Evolutionary conservation across 2,797 vertebrate genomes (phyloP).

Genomic region (Steatocranus sp.): DNA sequence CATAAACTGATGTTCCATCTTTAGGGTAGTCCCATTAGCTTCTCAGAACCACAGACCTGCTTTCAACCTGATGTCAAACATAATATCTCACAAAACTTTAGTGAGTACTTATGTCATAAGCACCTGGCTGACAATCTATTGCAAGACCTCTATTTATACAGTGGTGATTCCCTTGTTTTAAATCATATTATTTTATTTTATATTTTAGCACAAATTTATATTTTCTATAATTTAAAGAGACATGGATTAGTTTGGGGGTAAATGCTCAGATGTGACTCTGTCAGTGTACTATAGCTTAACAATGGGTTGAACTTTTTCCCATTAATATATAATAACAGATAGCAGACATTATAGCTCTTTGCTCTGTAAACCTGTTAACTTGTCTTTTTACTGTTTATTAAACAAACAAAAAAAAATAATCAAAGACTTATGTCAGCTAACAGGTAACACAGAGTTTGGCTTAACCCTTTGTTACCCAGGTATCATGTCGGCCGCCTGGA

Average conservation of each 20-base stretch:
- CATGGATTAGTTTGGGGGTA: fast-evolving
- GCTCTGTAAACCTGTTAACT: not conserved
- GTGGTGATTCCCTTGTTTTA: not conserved
- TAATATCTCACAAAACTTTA: not conserved
- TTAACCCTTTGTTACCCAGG: not conserved
- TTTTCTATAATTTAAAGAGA: not conserved
- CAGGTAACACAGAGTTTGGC: not conserved
- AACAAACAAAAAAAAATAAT: fast-evolving
- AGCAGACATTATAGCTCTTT: not conserved
- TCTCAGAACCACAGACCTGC: not conserved
- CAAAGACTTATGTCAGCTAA: fast-evolving
- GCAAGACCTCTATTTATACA: not conserved
- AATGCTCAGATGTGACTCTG: not conserved
- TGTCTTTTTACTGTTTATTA: not conserved
- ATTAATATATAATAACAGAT: not conserved
- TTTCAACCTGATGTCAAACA: not conserved
- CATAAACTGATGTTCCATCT: not conserved
- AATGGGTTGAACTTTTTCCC: fast-evolving
- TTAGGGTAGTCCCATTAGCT: not conserved
- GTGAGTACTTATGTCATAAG: not conserved
- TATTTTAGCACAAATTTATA: not conserved
- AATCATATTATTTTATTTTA: not conserved
- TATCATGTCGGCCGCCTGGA: not conserved
- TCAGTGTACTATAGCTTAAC: not conserved
- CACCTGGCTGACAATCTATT: fast-evolving